These are phyloP conservation scores for Dicerorhinus sumatrensis DNA, from an alignment of 2,113 vertebrate genomes.

Conservation along the genomic window DNA sequence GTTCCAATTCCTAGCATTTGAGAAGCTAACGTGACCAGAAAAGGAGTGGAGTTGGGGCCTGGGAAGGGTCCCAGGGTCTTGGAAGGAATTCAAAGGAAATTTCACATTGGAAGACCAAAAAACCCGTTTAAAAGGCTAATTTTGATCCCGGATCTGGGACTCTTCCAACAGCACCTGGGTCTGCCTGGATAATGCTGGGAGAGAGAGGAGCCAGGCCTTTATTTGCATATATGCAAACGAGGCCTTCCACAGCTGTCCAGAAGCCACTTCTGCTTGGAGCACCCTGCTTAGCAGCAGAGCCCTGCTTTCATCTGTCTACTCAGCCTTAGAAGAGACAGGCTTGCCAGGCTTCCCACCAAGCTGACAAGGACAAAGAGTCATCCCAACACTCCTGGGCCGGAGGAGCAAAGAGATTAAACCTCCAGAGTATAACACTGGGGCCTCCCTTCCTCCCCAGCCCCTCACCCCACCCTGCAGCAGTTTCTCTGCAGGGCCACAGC, in stretches of 20 bases:
- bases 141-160: conserved; percentile 67
- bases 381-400: background rate
- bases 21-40: background rate
- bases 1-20: background rate
- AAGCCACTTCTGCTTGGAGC: conserved; percentile 35
- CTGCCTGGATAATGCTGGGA: conserved; percentile 48
- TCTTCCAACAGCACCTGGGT: conserved; percentile 73
- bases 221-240: conserved; percentile 81
- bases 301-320: background rate
- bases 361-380: conserved; percentile 33
- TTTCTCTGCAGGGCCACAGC: background rate
- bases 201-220: background rate
- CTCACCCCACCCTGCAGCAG: background rate
- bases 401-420: background rate
- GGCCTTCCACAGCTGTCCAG: conserved; percentile 39
- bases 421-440: background rate
- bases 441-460: background rate
- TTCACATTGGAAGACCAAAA: conserved; percentile 51
- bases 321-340: background rate
- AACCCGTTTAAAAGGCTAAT: conserved; percentile 54
- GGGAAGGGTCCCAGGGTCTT: conserved; percentile 23
- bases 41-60: background rate
- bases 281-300: background rate
- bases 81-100: conserved; percentile 65
- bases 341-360: conserved; percentile 29